A percentile compares a stretch with the other conserved stretches of the same genome.
These are phyloP conservation scores for Enteromius mattozi DNA, from an alignment of 2,797 vertebrate species.

Conservation along the genomic window DNA sequence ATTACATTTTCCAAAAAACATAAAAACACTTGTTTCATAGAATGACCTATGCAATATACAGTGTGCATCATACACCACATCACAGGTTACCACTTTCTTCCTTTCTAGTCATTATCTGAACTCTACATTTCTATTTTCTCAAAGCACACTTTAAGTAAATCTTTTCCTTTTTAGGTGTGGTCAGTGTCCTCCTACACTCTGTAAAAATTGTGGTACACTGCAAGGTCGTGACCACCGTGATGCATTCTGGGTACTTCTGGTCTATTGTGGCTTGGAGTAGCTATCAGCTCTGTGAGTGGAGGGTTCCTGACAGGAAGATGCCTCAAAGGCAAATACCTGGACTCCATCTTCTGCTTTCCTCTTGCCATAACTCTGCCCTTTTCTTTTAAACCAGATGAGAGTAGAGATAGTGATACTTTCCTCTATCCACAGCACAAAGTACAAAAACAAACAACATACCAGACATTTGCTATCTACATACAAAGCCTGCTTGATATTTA, in stretches of 20 bases:
- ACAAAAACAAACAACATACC: slow-evolving; percentile 76
- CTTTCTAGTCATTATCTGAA: slow-evolving; percentile 15
- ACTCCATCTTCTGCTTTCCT: slow-evolving; percentile 66
- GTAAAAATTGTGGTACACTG: slow-evolving; percentile 4
- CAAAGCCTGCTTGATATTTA: background rate
- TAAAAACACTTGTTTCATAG: background rate
- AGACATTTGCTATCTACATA: slow-evolving; percentile 59
- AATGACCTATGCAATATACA: background rate
- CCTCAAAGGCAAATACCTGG: slow-evolving; percentile 77
- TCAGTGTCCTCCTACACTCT: background rate
- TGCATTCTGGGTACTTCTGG: slow-evolving; percentile 24
- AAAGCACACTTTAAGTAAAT: background rate
- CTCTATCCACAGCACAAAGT: slow-evolving; percentile 66
- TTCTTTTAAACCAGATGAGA: slow-evolving; percentile 74
- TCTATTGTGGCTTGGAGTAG: slow-evolving; percentile 11
- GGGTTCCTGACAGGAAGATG: slow-evolving; percentile 58
- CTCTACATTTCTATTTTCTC: background rate
- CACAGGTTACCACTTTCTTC: background rate
- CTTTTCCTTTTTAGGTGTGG: slow-evolving; percentile 34
- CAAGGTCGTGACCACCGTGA: background rate
- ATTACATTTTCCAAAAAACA: background rate
- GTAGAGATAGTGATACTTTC: slow-evolving; percentile 71
- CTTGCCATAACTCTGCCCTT: slow-evolving; percentile 67
- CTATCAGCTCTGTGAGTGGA: background rate
- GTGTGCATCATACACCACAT: background rate